These are phyloP conservation scores for Drosophila pseudoananassae DNA, from an alignment of 1,140 invertebrate species.

Conservation along the genomic window DNA sequence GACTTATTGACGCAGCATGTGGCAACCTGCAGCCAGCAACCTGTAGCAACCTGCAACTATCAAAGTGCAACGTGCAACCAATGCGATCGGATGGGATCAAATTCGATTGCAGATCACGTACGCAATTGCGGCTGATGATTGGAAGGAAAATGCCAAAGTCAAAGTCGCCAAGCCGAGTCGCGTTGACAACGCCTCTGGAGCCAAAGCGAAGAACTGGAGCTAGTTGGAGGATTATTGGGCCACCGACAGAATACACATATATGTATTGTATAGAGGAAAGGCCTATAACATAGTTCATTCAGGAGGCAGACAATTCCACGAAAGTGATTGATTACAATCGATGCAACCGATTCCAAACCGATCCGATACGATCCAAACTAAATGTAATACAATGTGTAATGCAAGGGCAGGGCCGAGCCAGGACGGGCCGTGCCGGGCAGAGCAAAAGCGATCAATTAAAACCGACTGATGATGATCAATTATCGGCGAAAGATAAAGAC, in stretches of 20 bases:
- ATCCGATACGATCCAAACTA: conserved; percentile 26
- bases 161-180: conserved; percentile 16
- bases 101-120: conserved; percentile 48
- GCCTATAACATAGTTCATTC: conserved; percentile 66
- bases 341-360: conserved; percentile 12
- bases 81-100: conserved; percentile 16
- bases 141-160: conserved; percentile 41
- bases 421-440: conserved; percentile 14
- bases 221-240: conserved; percentile 36
- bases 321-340: conserved; percentile 82
- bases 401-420: conserved; percentile 22
- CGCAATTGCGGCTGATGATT: conserved; percentile 58
- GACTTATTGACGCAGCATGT: conserved; percentile 62
- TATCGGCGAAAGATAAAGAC: conserved; percentile 65
- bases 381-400: conserved; percentile 47
- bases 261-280: neutral
- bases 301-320: conserved; percentile 66
- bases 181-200: conserved; percentile 42
- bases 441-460: conserved; percentile 77
- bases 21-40: conserved; percentile 38
- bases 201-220: conserved; percentile 15
- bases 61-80: conserved; percentile 21
- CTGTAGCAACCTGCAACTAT: conserved; percentile 18
- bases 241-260: conserved; percentile 20
- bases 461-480: conserved; percentile 81